A percentile compares a stretch with the other conserved stretches of the same genome.
phyloP scores from a whole-genome alignment of 64 coral and sea anemone genomes.

The Montipora sp. region DNA sequence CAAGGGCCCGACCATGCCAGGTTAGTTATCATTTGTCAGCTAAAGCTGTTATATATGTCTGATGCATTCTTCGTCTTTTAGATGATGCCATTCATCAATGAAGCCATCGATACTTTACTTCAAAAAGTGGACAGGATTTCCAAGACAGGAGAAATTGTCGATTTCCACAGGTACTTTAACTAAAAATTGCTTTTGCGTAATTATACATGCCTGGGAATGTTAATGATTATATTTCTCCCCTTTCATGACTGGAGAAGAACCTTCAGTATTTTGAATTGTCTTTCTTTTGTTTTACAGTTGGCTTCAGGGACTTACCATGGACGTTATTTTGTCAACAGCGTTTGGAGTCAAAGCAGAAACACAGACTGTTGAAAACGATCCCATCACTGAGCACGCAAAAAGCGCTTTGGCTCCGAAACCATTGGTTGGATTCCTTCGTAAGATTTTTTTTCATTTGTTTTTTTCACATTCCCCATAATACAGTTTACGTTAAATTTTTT shows the following conservation, averaged over 20 bases:
- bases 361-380: constrained; percentile 61
- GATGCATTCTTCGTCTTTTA: background rate
- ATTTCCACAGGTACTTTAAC: constrained; percentile 13
- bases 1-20: too few species aligned
- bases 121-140: constrained; percentile 20
- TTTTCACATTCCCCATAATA: background rate
- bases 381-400: constrained; percentile 22
- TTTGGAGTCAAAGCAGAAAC: constrained; percentile 61
- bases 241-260: too few species aligned
- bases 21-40: too few species aligned
- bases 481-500: too few species aligned
- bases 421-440: background rate
- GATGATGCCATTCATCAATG: constrained; percentile 48
- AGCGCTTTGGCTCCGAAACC: constrained; percentile 20
- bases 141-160: constrained; percentile 18
- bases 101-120: constrained; percentile 10
- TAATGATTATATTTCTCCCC: too few species aligned
- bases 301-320: constrained; percentile 55
- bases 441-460: background rate
- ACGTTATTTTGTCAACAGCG: constrained; percentile 56
- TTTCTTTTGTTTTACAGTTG: constrained; percentile 3
- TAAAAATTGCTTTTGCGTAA: too few species aligned
- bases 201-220: too few species aligned
- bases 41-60: too few species aligned
- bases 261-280: background rate